Percentiles rank a stretch among this genome's conserved stretches.
Conservation (phyloP, 2,888 invertebrate genomes). For the Coelinius sp. region DNA sequence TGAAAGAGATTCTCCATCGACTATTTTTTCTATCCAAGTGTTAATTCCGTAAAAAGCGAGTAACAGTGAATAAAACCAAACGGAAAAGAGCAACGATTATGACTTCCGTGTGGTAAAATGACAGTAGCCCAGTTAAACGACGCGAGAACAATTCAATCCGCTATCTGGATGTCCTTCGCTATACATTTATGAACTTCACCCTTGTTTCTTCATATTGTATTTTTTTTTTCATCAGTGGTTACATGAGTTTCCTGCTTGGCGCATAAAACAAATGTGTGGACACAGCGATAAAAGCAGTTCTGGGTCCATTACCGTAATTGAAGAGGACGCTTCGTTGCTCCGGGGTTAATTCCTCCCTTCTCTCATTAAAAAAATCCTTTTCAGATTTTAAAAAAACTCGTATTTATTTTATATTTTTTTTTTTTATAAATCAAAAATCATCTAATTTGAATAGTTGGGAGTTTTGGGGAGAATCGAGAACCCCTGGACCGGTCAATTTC, state of each 20-base stretch:
- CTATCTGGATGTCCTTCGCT: not conserved
- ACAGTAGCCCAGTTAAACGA: constrained; percentile 47
- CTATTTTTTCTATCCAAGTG: not conserved
- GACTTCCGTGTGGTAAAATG: constrained; percentile 49
- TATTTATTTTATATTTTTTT: not conserved
- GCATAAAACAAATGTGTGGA: constrained; percentile 42
- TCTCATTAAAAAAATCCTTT: not conserved
- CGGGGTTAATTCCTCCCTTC: not conserved
- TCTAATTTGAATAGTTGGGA: not conserved
- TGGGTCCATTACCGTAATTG: constrained; percentile 58
- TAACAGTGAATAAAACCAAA: not conserved
- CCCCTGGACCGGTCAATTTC: constrained; percentile 68
- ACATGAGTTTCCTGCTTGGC: constrained; percentile 37
- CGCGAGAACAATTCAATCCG: constrained; percentile 47
- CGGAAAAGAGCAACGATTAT: constrained; percentile 51
- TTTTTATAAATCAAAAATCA: not conserved
- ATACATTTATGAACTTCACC: constrained; percentile 1
- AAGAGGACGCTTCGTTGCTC: constrained; percentile 28
- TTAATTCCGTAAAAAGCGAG: not conserved
- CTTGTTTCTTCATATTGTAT: constrained; percentile 31
- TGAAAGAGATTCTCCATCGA: not conserved
- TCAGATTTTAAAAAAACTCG: not conserved
- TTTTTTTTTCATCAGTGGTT: constrained; percentile 39
- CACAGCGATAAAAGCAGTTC: constrained; percentile 56
- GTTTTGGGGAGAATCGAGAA: constrained; percentile 54